Conservation (phyloP, 2,888 invertebrate species). For the Lycophotia porphyrea region DNA sequence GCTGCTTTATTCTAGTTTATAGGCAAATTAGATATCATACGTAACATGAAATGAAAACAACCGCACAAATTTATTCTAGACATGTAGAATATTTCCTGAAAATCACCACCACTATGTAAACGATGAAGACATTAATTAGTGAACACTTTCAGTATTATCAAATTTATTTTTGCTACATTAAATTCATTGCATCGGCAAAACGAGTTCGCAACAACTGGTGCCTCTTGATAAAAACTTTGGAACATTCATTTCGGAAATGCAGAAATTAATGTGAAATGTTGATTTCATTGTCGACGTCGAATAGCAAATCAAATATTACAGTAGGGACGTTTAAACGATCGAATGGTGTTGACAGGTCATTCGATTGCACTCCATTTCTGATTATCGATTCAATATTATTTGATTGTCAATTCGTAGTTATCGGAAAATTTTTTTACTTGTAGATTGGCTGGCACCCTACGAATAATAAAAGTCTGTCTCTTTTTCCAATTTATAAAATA, state of each 20-base stretch:
- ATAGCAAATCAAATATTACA: constrained; percentile 47
- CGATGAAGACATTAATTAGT: background rate
- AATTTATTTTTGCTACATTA: constrained; percentile 5
- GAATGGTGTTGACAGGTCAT: constrained; percentile 53
- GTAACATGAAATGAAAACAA: background rate
- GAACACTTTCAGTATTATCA: background rate
- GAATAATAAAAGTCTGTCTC: too few species aligned
- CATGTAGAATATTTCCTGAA: background rate
- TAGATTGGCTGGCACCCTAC: background rate
- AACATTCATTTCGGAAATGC: constrained; percentile 33
- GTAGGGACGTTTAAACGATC: constrained; percentile 17
- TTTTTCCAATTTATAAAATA: too few species aligned
- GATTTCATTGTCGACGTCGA: constrained; percentile 7
- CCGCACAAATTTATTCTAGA: background rate
- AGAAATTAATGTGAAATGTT: constrained; percentile 18
- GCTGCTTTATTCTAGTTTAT: background rate
- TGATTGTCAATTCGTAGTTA: constrained; percentile 35
- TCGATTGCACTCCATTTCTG: constrained; percentile 50
- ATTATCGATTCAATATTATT: constrained; percentile 43
- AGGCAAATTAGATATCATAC: background rate
- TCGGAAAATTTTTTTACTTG: constrained; percentile 22
- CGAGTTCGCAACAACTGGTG: constrained; percentile 27
- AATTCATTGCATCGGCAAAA: constrained; percentile 11
- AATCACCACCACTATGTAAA: background rate
- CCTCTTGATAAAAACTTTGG: constrained; percentile 18